Percentiles rank a stretch among this genome's conserved stretches.
These are phyloP conservation scores for Apamea monoglypha DNA, from an alignment of 2,888 invertebrate genomes.

Conservation along the genomic window DNA sequence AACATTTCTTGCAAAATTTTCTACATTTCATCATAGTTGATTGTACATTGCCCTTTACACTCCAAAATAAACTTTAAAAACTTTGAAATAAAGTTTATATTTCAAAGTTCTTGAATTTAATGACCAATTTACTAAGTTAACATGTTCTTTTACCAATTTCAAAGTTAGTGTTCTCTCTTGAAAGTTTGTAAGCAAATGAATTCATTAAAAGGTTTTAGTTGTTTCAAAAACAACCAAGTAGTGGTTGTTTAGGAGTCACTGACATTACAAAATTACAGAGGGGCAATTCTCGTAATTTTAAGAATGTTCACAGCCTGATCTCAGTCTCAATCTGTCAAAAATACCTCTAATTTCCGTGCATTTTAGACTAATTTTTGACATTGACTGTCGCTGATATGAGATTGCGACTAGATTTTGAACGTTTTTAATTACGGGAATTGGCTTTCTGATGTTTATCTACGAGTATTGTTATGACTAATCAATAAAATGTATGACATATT, in stretches of 20 bases:
- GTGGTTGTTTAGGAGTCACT: neutral
- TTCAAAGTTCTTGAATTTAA: constrained; percentile 59
- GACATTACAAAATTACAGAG: neutral
- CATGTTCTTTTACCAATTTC: constrained; percentile 64
- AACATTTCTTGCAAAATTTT: constrained; percentile 14
- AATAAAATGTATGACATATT: neutral
- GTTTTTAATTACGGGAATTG: neutral
- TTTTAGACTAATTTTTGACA: neutral
- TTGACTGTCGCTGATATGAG: neutral
- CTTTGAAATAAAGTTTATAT: constrained; percentile 55
- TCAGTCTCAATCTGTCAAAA: neutral
- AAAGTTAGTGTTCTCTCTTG: constrained; percentile 65
- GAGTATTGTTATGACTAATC: neutral
- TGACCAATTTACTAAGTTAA: constrained; percentile 63
- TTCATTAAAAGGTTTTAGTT: constrained; percentile 47
- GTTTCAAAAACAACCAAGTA: neutral
- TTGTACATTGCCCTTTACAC: constrained; percentile 60
- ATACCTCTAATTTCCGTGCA: neutral
- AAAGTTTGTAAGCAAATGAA: constrained; percentile 59
- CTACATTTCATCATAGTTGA: constrained; percentile 52
- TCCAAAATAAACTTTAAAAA: constrained; percentile 45
- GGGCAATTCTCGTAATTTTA: neutral
- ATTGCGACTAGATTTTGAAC: neutral
- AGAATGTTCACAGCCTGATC: neutral
- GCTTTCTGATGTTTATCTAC: neutral